phyloP scores from a whole-genome alignment of 2,797 vertebrate species.

The Platyrinchus mystaceus region DNA sequence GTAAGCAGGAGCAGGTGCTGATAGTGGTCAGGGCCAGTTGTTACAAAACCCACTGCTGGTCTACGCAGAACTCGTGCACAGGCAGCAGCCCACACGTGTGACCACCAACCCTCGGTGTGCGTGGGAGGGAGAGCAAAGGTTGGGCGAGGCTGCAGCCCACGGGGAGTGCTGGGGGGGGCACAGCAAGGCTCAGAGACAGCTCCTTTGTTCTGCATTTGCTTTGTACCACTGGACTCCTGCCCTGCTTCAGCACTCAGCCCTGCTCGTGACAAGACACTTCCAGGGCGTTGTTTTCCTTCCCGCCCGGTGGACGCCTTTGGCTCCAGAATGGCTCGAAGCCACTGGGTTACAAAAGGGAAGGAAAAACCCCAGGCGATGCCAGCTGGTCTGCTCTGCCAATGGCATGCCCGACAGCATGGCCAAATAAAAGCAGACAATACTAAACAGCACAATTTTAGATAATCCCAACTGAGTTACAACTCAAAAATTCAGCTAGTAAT shows the following conservation, averaged over 20 bases:
- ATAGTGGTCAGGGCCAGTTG: not conserved
- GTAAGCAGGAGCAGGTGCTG: not conserved
- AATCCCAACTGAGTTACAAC: not conserved
- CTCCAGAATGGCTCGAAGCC: not conserved
- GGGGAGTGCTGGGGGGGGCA: too few species aligned
- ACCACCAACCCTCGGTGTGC: fast-evolving
- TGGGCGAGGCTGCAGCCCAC: not conserved
- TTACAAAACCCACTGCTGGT: fast-evolving
- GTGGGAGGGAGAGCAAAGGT: too few species aligned
- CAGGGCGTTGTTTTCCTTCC: not conserved
- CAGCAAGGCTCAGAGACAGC: too few species aligned
- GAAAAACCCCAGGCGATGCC: not conserved
- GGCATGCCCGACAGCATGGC: not conserved
- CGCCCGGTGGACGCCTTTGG: fast-evolving
- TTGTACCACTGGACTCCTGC: not conserved
- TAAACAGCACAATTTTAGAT: not conserved
- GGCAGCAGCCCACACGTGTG: not conserved
- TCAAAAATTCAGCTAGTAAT: not conserved
- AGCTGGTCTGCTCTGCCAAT: not conserved
- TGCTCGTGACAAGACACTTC: not conserved
- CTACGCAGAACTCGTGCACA: not conserved
- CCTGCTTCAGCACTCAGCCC: not conserved
- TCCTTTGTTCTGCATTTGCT: not conserved
- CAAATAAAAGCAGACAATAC: not conserved
- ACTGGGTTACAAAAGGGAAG: not conserved